Evolutionary conservation across 2,888 invertebrate genomes (phyloP).

Genomic region (Deilephila porcellus): DNA sequence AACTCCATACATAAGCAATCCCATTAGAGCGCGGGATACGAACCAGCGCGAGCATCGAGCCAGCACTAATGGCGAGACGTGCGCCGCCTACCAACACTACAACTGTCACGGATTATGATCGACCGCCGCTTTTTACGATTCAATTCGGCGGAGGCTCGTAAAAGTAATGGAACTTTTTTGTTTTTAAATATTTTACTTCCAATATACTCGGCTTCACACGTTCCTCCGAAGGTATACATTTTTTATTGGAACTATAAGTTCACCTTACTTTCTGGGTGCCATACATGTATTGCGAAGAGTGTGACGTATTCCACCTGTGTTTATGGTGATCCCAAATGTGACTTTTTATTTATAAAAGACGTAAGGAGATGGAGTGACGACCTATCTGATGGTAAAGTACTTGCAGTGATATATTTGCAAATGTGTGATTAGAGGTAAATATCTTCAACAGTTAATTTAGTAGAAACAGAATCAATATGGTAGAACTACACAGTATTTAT

Average conservation of each 20-base stretch:
- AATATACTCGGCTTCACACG: conserved; percentile 14
- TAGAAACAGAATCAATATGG: too few species aligned
- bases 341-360: too few species aligned
- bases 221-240: not conserved
- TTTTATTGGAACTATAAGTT: conserved; percentile 4
- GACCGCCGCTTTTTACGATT: conserved; percentile 18
- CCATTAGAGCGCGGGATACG: conserved; percentile 13
- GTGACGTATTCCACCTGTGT: not conserved
- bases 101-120: conserved; percentile 18
- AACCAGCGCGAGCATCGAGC: not conserved
- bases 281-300: not conserved
- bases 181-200: conserved; percentile 20
- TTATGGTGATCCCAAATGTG: too few species aligned
- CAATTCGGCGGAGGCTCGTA: conserved; percentile 18
- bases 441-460: too few species aligned
- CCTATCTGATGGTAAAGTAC: too few species aligned
- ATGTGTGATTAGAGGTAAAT: too few species aligned
- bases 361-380: too few species aligned
- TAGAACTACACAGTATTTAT: too few species aligned
- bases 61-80: conserved; percentile 15
- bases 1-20: conserved; percentile 11
- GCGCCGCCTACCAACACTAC: conserved; percentile 5
- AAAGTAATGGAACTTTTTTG: conserved; percentile 24
- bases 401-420: too few species aligned
- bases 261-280: not conserved